phyloP scores from a whole-genome alignment of 2,888 invertebrate genomes.

The Lithophane leautieri region DNA sequence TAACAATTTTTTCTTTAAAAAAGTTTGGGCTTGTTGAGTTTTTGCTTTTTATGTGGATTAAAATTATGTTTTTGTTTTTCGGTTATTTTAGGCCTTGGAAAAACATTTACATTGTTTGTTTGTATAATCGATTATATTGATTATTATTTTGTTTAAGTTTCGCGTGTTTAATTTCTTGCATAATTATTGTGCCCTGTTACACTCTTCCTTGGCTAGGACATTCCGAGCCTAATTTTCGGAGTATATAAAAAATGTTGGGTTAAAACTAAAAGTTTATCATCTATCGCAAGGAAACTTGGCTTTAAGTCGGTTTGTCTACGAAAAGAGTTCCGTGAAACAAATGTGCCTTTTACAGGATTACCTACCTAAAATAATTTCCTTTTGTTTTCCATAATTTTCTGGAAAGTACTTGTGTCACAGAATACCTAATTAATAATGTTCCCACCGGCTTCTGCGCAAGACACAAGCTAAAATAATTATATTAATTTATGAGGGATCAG shows the following conservation, averaged over 20 bases:
- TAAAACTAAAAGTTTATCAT: background rate
- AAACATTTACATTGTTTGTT: background rate
- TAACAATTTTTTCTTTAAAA: conserved; percentile 25
- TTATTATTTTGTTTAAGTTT: background rate
- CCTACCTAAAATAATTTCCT: background rate
- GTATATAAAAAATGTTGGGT: background rate
- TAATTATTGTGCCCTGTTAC: background rate
- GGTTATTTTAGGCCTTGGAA: background rate
- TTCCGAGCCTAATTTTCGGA: background rate
- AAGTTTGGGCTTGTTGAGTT: conserved; percentile 27
- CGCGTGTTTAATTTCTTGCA: too few species aligned
- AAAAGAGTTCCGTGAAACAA: background rate
- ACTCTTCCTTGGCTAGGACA: background rate
- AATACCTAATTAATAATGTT: background rate
- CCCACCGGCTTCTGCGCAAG: background rate
- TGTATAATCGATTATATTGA: background rate
- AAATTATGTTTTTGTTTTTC: conserved; percentile 7
- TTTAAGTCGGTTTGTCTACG: background rate
- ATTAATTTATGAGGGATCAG: background rate
- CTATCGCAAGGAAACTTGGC: background rate
- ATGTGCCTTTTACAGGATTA: background rate
- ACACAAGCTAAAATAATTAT: conserved; percentile 22
- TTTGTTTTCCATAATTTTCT: background rate
- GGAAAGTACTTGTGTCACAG: background rate
- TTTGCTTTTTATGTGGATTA: conserved; percentile 5